Evolutionary conservation across 1,140 invertebrate genomes (phyloP).

Genomic region (Hirudo medicinalis): DNA sequence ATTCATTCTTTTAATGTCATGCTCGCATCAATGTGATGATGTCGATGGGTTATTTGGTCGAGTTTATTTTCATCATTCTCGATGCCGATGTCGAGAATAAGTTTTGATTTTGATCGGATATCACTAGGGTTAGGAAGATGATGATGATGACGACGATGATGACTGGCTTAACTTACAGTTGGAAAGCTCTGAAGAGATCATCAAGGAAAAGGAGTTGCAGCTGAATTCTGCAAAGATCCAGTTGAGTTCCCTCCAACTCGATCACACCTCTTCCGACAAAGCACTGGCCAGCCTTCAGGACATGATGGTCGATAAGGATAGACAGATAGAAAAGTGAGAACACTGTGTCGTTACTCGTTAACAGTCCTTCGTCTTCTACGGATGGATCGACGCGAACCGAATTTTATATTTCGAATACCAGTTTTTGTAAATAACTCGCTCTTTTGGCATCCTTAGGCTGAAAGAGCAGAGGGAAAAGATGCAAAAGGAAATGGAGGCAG

Average conservation of each 20-base stretch:
- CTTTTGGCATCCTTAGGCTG: constrained; percentile 48
- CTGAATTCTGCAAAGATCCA: constrained; percentile 82
- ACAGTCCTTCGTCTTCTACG: too few species aligned
- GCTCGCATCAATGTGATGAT: too few species aligned
- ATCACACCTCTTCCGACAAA: constrained; percentile 37
- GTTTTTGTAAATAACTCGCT: not conserved
- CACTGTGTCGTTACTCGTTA: not conserved
- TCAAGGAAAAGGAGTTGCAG: constrained; percentile 96
- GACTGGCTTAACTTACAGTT: constrained; percentile 49
- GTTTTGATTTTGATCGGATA: too few species aligned
- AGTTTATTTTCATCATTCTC: too few species aligned
- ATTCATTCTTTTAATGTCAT: not conserved
- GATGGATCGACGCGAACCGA: too few species aligned
- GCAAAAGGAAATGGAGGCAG: constrained; percentile 91
- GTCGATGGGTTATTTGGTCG: not conserved
- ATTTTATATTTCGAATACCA: too few species aligned
- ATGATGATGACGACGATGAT: too few species aligned
- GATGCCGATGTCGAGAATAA: too few species aligned
- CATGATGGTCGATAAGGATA: constrained; percentile 88
- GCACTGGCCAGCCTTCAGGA: constrained; percentile 82
- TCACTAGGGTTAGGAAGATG: too few species aligned
- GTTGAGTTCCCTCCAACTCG: constrained; percentile 50
- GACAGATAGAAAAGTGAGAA: constrained; percentile 59
- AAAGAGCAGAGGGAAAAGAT: constrained; percentile 79
- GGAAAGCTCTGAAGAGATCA: constrained; percentile 85